A percentile compares a stretch with the other conserved stretches of the same genome.
phyloP scores from a whole-genome alignment of 2,888 invertebrate species.

The Lasioglossum lativentre region DNA sequence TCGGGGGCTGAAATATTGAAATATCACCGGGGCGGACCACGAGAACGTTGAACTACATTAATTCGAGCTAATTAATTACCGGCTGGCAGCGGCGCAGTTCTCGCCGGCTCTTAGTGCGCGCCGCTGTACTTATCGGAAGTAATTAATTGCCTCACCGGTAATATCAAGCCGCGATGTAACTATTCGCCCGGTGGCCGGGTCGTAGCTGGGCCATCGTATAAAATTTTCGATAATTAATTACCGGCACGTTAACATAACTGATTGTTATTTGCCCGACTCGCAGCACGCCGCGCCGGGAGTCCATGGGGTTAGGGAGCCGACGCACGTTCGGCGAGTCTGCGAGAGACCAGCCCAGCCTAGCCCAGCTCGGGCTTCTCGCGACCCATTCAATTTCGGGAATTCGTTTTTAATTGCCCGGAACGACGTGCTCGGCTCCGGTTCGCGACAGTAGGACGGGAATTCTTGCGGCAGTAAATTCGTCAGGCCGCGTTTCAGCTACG shows the following conservation, averaged over 20 bases:
- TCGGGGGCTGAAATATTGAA: slow-evolving; percentile 51
- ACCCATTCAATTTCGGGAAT: slow-evolving; percentile 19
- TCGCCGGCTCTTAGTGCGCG: slow-evolving; percentile 49
- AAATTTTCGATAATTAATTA: slow-evolving; percentile 68
- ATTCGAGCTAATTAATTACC: slow-evolving; percentile 70
- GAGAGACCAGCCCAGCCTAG: background rate
- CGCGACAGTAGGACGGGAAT: background rate
- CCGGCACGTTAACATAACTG: slow-evolving; percentile 35
- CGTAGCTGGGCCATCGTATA: slow-evolving; percentile 41
- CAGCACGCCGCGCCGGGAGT: background rate
- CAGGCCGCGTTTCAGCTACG: slow-evolving; percentile 21
- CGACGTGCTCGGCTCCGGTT: background rate
- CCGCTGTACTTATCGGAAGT: slow-evolving; percentile 67
- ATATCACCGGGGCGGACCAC: slow-evolving; percentile 45
- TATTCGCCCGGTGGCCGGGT: slow-evolving; percentile 29
- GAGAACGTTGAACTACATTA: slow-evolving; percentile 62
- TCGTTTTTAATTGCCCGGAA: slow-evolving; percentile 37
- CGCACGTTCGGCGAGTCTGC: background rate
- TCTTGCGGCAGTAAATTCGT: slow-evolving; percentile 34
- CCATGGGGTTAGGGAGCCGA: too few species aligned
- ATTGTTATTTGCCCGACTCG: slow-evolving; percentile 47
- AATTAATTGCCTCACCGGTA: slow-evolving; percentile 65
- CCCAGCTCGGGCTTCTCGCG: background rate
- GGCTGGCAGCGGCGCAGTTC: slow-evolving; percentile 48
- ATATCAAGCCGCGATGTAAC: slow-evolving; percentile 64